phyloP scores from a whole-genome alignment of 2,797 vertebrate species.

The Masticophis lateralis region DNA sequence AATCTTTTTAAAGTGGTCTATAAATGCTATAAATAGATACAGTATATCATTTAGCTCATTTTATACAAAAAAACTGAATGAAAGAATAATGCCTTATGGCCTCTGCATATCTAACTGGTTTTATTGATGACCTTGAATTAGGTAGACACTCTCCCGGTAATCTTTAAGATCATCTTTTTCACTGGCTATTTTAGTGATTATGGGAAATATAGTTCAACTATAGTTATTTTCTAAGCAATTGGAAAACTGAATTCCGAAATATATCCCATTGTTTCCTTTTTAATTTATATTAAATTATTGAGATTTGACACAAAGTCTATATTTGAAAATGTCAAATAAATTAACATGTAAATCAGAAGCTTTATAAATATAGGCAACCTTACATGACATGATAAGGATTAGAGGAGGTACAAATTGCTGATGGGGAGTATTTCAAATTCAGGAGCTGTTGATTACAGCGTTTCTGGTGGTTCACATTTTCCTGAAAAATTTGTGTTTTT shows the following conservation, averaged over 20 bases:
- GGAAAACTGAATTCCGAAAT: not conserved
- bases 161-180: not conserved
- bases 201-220: not conserved
- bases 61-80: not conserved
- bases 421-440: not conserved
- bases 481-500: not conserved
- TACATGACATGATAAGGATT: not conserved
- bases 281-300: not conserved
- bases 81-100: not conserved
- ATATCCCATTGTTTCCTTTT: not conserved
- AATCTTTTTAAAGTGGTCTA: not conserved
- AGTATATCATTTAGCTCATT: not conserved
- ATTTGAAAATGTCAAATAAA: not conserved
- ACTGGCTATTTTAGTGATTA: not conserved
- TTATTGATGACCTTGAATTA: not conserved
- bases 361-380: not conserved
- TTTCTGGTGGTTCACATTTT: not conserved
- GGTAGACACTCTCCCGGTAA: not conserved
- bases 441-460: not conserved
- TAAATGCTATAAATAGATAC: not conserved
- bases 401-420: not conserved
- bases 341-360: not conserved
- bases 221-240: not conserved
- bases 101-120: not conserved
- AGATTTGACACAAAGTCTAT: not conserved